These are phyloP conservation scores for Knipowitschia caucasica DNA, from an alignment of 2,797 vertebrate species.

Conservation along the genomic window DNA sequence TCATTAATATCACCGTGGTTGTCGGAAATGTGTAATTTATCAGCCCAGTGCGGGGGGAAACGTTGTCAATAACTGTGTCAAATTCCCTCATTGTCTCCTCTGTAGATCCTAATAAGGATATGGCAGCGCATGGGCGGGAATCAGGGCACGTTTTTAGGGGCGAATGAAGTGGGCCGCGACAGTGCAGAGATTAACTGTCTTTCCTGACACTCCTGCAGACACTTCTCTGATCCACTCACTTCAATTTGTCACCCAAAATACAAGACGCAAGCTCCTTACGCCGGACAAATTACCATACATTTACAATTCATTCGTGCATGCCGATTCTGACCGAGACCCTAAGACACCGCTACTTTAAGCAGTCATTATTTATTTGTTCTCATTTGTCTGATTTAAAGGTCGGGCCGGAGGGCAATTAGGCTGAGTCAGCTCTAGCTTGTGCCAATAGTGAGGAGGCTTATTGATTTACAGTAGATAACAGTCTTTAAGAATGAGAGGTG, in stretches of 20 bases:
- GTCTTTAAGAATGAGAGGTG: conserved; percentile 55
- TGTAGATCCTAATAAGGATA: conserved; percentile 51
- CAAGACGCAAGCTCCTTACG: conserved; percentile 31
- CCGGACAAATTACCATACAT: conserved; percentile 69
- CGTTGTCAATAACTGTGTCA: conserved; percentile 47
- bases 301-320: conserved; percentile 65
- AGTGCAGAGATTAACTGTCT: conserved; percentile 66
- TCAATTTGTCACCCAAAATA: conserved; percentile 66
- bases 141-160: conserved; percentile 50
- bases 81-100: conserved; percentile 47
- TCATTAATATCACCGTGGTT: conserved; percentile 42
- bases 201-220: conserved; percentile 55
- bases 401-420: conserved; percentile 67
- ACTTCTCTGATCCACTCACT: conserved; percentile 52
- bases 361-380: conserved; percentile 76
- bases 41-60: conserved; percentile 39
- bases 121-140: conserved; percentile 27
- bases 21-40: conserved; percentile 47
- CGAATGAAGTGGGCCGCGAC: conserved; percentile 59
- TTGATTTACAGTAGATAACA: conserved; percentile 78
- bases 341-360: conserved; percentile 59
- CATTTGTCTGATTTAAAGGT: conserved; percentile 72
- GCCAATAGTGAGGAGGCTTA: conserved; percentile 53
- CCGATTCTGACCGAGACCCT: conserved; percentile 55
- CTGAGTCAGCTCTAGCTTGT: conserved; percentile 65